Percentiles rank a stretch among this genome's conserved stretches.
Conservation (phyloP, 2,888 invertebrate genomes). For the Nomada hirtipes region DNA sequence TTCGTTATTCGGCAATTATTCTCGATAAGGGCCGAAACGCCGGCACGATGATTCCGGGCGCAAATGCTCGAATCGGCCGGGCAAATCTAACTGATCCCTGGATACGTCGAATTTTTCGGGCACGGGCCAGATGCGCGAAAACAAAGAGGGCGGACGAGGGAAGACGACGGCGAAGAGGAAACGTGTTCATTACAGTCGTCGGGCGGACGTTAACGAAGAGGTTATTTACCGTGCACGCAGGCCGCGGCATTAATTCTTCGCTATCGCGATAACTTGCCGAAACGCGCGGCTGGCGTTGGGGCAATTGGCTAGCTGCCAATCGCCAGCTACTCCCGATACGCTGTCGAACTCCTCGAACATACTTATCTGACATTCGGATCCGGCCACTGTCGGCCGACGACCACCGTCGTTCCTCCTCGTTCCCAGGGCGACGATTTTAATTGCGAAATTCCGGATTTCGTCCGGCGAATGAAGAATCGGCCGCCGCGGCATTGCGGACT, state of each 20-base stretch:
- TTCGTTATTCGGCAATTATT: conserved; percentile 55
- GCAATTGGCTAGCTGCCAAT: conserved; percentile 77
- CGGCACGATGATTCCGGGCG: background rate
- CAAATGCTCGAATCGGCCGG: conserved; percentile 10
- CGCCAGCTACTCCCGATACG: conserved; percentile 53
- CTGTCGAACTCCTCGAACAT: conserved; percentile 50
- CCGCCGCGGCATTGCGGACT: background rate
- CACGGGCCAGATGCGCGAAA: background rate
- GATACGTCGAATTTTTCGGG: conserved; percentile 37
- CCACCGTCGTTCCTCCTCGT: background rate
- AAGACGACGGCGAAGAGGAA: conserved; percentile 13
- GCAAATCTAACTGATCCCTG: conserved; percentile 55
- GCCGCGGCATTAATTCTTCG: conserved; percentile 63
- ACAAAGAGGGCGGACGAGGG: background rate
- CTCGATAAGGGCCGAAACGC: conserved; percentile 35
- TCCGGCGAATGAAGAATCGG: background rate
- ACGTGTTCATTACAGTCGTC: conserved; percentile 53
- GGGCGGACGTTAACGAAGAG: conserved; percentile 61
- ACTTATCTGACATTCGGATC: conserved; percentile 45
- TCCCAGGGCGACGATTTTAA: background rate
- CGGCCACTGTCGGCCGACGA: conserved; percentile 20
- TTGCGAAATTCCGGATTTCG: background rate
- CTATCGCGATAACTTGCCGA: conserved; percentile 64
- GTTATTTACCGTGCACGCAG: conserved; percentile 62
- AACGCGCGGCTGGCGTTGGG: conserved; percentile 68